Percentiles rank a stretch among this genome's conserved stretches.
Evolutionary conservation across 2,113 vertebrate genomes (phyloP).

Genomic region (Lonchura striata): DNA sequence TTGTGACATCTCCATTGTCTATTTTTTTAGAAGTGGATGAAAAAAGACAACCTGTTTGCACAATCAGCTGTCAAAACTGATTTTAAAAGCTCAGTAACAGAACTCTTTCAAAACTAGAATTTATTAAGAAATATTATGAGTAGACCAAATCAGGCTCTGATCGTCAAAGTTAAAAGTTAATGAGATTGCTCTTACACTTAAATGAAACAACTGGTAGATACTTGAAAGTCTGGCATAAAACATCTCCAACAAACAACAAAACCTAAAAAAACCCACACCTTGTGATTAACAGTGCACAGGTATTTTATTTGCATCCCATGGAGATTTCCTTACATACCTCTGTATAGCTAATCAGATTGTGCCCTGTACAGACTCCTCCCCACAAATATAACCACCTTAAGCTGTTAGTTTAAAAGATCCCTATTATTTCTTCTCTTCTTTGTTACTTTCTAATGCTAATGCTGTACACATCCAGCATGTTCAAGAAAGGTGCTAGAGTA

Average conservation of each 20-base stretch:
- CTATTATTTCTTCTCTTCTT: background rate
- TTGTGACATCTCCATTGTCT: background rate
- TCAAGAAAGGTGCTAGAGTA: background rate
- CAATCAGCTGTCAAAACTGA: background rate
- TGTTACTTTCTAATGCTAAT: background rate
- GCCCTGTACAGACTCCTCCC: background rate
- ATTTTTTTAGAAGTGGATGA: background rate
- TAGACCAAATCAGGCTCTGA: background rate
- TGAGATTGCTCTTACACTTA: background rate
- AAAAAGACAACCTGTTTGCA: background rate
- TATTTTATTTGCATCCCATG: background rate
- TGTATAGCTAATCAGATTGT: background rate
- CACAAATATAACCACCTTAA: background rate
- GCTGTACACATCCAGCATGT: background rate
- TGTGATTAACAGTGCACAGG: background rate
- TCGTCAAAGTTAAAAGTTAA: background rate
- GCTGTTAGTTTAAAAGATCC: background rate
- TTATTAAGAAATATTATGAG: background rate
- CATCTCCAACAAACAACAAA: background rate
- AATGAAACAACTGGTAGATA: background rate
- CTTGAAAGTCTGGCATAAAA: background rate
- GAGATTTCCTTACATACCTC: background rate
- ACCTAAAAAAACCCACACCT: accelerated
- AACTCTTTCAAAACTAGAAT: background rate
- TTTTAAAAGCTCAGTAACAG: background rate